A percentile compares a stretch with the other conserved stretches of the same genome.
These are phyloP conservation scores for Amphimedon queenslandica DNA, from an alignment of 37 sponge, comb jelly and placozoan species.

Conservation along the genomic window DNA sequence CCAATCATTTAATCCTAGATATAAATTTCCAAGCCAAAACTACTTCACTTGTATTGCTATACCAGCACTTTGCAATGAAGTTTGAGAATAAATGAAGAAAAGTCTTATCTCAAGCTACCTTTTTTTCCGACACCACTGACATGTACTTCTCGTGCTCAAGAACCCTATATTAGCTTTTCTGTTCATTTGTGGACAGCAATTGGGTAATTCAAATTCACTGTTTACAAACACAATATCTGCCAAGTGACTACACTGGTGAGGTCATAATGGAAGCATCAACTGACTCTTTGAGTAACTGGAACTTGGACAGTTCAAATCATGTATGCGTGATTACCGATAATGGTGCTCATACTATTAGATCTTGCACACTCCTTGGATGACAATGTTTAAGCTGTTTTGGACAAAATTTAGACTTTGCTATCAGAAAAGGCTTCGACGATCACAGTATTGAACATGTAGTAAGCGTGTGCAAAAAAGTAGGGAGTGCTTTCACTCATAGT, in stretches of 20 bases:
- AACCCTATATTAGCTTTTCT: not conserved
- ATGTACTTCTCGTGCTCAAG: not conserved
- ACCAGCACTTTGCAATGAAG: not conserved
- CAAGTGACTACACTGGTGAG: not conserved
- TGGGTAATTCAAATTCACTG: not conserved
- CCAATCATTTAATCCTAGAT: not conserved
- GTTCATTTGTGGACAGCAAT: not conserved
- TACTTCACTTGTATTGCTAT: not conserved
- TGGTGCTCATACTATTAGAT: not conserved
- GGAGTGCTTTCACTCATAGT: conserved; percentile 9
- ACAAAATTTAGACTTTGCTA: not conserved
- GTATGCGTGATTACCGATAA: not conserved
- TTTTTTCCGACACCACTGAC: not conserved
- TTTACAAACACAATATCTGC: not conserved
- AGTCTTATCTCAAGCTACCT: not conserved
- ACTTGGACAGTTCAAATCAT: not conserved
- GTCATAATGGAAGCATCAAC: not conserved
- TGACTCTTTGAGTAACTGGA: not conserved
- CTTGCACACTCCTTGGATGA: not conserved
- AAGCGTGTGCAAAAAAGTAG: not conserved
- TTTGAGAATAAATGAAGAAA: not conserved
- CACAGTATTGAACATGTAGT: not conserved
- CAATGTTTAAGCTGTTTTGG: not conserved
- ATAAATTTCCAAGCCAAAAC: not conserved
- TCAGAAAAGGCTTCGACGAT: not conserved